Conservation (phyloP, 2,797 vertebrate genomes). For the Tinamus major region DNA sequence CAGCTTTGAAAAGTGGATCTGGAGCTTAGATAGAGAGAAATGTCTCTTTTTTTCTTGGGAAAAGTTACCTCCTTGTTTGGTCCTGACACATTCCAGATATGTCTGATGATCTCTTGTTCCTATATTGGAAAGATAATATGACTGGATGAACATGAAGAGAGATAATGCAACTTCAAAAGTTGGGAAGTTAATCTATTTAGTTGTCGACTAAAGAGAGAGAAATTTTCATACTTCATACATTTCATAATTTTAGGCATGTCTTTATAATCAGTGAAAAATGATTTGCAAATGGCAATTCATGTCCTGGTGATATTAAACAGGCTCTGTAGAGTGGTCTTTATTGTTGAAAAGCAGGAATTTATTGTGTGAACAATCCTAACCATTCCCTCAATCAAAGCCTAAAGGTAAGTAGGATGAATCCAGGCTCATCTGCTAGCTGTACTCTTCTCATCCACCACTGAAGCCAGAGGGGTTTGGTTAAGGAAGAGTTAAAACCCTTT, state of each 20-base stretch:
- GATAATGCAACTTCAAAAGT: not conserved
- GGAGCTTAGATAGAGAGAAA: not conserved
- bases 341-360: not conserved
- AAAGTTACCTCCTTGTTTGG: not conserved
- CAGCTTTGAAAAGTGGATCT: not conserved
- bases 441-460: not conserved
- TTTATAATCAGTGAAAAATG: not conserved
- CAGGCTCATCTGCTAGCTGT: not conserved
- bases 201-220: not conserved
- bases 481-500: conserved; percentile 8
- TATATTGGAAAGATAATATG: not conserved
- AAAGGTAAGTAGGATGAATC: not conserved
- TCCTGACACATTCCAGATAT: not conserved
- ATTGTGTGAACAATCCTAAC: not conserved
- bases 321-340: not conserved
- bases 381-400: not conserved
- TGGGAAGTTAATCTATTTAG: too few species aligned
- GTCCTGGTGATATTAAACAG: not conserved
- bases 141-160: not conserved
- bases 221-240: not conserved
- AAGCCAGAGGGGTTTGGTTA: not conserved
- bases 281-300: not conserved
- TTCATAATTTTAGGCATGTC: not conserved
- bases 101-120: not conserved
- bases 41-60: not conserved